Evolutionary conservation across 2,113 vertebrate genomes (phyloP).

Genomic region (Globicephala melas): DNA sequence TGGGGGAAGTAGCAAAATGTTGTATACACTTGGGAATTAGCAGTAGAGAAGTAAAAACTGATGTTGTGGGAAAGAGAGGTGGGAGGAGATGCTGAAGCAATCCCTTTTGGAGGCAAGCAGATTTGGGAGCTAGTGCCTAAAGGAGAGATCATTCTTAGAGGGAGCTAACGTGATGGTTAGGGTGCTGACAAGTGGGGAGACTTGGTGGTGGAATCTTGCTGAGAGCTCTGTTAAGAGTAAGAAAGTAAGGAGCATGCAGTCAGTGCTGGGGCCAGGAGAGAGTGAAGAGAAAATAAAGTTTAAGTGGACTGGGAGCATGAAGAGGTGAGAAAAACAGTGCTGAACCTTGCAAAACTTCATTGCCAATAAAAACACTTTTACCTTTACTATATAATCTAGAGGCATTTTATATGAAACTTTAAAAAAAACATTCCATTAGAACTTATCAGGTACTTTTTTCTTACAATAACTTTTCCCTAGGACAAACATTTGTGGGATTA

Average conservation of each 20-base stretch:
- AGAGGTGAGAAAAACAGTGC: not conserved
- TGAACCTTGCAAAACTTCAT: not conserved
- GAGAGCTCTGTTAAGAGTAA: not conserved
- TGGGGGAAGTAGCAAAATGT: not conserved
- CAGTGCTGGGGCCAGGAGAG: rapidly evolving
- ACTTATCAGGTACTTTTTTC: not conserved
- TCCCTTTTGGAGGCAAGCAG: not conserved
- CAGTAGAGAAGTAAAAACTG: not conserved
- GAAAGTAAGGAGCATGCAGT: rapidly evolving
- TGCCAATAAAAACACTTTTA: not conserved
- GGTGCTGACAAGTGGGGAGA: not conserved
- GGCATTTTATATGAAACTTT: not conserved
- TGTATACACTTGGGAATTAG: not conserved
- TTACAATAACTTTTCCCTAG: not conserved
- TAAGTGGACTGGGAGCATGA: no score
- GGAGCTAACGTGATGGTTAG: rapidly evolving
- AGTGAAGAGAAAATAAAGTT: no score
- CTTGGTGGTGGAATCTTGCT: not conserved
- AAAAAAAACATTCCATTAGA: not conserved
- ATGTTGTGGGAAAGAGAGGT: no score
- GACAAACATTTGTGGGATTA: not conserved
- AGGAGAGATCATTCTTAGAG: no score
- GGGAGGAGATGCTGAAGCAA: not conserved
- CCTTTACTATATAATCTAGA: not conserved
- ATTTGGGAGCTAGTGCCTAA: rapidly evolving